These are phyloP conservation scores for Melanotaenia nigrans DNA, from an alignment of 2,797 vertebrate genomes.

Conservation along the genomic window DNA sequence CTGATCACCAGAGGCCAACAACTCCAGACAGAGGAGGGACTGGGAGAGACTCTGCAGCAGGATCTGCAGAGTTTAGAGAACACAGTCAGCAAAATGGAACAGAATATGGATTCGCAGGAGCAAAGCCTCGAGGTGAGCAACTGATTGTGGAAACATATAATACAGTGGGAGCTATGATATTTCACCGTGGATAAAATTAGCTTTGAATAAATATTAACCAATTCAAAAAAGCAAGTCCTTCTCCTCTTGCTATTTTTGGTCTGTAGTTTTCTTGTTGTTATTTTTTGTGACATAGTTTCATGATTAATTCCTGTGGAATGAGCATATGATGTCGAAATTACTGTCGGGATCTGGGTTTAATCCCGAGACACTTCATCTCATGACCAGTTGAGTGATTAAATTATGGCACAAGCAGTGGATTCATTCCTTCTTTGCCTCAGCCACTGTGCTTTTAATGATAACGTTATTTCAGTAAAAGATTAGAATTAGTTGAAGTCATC, in stretches of 20 bases:
- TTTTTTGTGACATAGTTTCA: background rate
- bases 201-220: no score
- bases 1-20: conserved; percentile 87
- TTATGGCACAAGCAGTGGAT: background rate
- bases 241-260: background rate
- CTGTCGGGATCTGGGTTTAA: background rate
- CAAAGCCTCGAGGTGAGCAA: conserved; percentile 88
- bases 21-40: conserved; percentile 86
- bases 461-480: background rate
- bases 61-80: conserved; percentile 86
- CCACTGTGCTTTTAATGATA: background rate
- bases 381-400: conserved; percentile 3
- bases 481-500: background rate
- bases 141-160: background rate
- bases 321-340: background rate
- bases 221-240: no score
- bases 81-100: conserved; percentile 88
- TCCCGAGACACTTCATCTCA: background rate
- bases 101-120: conserved; percentile 89
- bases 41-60: conserved; percentile 82
- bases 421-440: background rate
- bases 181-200: conserved; percentile 9
- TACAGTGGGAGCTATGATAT: background rate
- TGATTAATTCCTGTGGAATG: conserved; percentile 12
- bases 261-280: background rate